Evolutionary conservation across 2,888 invertebrate species (phyloP).

Genomic region (Tillus elongatus): DNA sequence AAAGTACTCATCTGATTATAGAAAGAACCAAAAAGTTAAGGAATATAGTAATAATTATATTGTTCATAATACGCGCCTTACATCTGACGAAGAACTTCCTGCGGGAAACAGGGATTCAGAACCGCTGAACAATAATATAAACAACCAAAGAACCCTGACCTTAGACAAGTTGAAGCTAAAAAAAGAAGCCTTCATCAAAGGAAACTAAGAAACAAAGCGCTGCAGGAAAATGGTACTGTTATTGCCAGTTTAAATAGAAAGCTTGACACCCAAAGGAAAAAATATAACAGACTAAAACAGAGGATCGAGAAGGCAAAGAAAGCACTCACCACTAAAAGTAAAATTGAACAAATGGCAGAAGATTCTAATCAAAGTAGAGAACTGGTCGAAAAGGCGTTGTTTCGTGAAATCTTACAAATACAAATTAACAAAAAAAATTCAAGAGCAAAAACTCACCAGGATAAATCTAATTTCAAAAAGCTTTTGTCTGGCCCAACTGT

Average conservation of each 20-base stretch:
- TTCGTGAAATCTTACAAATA: neutral
- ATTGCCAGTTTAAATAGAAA: neutral
- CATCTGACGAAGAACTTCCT: neutral
- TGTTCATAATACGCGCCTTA: neutral
- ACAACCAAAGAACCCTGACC: neutral
- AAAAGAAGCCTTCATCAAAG: neutral
- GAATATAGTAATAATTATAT: neutral
- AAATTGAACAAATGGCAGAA: neutral
- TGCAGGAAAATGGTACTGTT: neutral
- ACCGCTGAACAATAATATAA: no score
- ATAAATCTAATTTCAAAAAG: slow-evolving; percentile 1
- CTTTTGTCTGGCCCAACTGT: neutral
- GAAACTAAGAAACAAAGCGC: slow-evolving; percentile 1
- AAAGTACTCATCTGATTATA: neutral
- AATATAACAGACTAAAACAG: slow-evolving; percentile 1
- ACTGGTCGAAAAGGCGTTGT: slow-evolving; percentile 2
- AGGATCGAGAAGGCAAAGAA: neutral
- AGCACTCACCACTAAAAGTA: neutral
- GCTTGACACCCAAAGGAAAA: slow-evolving; percentile 1
- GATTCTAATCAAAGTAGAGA: neutral
- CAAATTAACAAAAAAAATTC: neutral
- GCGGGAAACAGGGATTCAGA: no score
- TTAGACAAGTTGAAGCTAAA: neutral
- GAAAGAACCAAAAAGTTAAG: neutral
- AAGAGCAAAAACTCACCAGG: neutral